A percentile compares a stretch with the other conserved stretches of the same genome.
phyloP scores from a whole-genome alignment of 2,113 vertebrate genomes.

The Octodon degus region DNA sequence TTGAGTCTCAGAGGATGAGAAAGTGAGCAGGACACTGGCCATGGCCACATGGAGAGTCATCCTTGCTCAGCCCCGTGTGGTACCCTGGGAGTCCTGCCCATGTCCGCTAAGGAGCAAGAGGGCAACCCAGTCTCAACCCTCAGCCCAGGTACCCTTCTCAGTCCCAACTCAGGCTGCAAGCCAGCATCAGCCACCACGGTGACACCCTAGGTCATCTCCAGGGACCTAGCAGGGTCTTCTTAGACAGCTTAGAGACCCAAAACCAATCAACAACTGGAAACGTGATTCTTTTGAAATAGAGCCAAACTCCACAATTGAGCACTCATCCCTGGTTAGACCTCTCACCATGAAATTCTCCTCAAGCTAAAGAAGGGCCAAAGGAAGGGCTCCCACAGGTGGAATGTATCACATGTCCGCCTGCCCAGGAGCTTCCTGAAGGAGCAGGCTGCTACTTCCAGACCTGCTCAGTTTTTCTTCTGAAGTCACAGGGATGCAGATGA shows the following conservation, averaged over 20 bases:
- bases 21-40: not conserved
- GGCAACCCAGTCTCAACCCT: not conserved
- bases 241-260: not conserved
- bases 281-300: constrained; percentile 20
- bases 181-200: not conserved
- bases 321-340: not conserved
- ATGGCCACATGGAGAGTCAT: not conserved
- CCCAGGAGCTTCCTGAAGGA: not conserved
- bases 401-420: not conserved
- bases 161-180: not conserved
- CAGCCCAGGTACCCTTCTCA: not conserved
- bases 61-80: not conserved
- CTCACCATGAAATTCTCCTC: constrained; percentile 7
- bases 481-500: not conserved
- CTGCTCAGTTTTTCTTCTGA: constrained; percentile 21
- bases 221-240: not conserved
- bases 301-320: not conserved
- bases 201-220: not conserved
- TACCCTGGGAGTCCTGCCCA: not conserved
- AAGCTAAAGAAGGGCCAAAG: constrained; percentile 18
- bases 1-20: not conserved
- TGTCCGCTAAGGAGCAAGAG: not conserved
- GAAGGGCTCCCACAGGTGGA: not conserved
- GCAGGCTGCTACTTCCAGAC: constrained; percentile 26
- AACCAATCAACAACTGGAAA: constrained; percentile 20